Conservation (phyloP, 2,113 vertebrate species). For the Hydropotes inermis region DNA sequence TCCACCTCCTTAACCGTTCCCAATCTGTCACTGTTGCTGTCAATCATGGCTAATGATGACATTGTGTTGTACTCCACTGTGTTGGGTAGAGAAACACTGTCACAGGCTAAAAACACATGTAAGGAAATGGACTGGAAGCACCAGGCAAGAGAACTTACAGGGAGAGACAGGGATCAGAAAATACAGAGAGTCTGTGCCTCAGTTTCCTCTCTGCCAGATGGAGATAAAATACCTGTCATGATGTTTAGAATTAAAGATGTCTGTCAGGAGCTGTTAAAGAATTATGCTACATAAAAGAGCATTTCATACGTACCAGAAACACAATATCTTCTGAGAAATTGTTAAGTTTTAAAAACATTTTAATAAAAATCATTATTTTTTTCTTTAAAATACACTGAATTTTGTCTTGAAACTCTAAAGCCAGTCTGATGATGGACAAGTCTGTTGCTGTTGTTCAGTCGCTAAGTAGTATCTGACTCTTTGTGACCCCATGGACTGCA, state of each 20-base stretch:
- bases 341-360: constrained; percentile 35
- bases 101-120: background rate
- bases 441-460: background rate
- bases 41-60: background rate
- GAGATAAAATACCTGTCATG: background rate
- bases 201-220: background rate
- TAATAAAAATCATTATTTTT: background rate
- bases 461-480: no score
- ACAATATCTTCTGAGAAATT: background rate
- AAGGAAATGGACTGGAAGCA: background rate
- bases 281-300: background rate
- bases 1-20: background rate
- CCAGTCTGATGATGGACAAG: background rate
- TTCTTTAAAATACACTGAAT: background rate
- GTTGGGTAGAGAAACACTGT: background rate
- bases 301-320: background rate
- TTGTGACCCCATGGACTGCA: background rate
- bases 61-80: background rate
- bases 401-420: background rate
- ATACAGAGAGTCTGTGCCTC: background rate
- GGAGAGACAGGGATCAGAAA: background rate
- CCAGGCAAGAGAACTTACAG: background rate
- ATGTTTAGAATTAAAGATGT: background rate
- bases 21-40: background rate
- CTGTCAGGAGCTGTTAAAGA: background rate